Evolutionary conservation across 2,888 invertebrate species (phyloP), one percentile per base, ranked within the genome.

Genomic region (Nephrocerus scutellatus): DNA sequence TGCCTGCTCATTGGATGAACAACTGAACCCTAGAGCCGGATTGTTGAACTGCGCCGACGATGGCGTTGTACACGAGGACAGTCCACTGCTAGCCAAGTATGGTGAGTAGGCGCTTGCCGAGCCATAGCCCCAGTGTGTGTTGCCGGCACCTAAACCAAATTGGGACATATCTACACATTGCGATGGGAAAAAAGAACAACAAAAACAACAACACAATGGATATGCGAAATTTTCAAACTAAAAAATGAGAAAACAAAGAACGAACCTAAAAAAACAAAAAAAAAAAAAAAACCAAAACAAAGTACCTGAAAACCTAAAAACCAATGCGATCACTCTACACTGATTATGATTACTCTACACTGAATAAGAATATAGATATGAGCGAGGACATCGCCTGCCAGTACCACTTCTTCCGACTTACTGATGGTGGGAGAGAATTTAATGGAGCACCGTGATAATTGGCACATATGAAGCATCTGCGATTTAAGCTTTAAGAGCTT

Each of bases 71-170:
- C 82, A 87, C 14, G 82, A 85, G 20, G 82, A 82, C 47, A 79
- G 60, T 51, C 78, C 75, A 55, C 79, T 76, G 31, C 74, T 70
- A 29, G 78, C 79, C 56, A 89, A 74, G 63, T 89, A 90, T 10
- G 88, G 85, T 1, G 88, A 86, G 67, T 89, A 90, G 10, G 86
- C 87, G 40, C 84, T 82, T 19, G 88, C 83, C 30, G 86, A 79
- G 26, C 88, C 82, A 63, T 88, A 88, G 48, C 89, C 87, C 89
- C 89, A 89, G 62, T 85, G 85, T 9, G 86, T 82, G 68, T 89
- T 88, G 55, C 84, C 80, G 56, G 84, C 82, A 65, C 85, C 83
- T 61, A 86, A 70, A 29, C 86, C 84, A 62, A 88, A 87, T 68
- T 86, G 86, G 52, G 85, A 79, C 85, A 88, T 86, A 68, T 87